Evolutionary conservation across 2,113 vertebrate species (phyloP).

Genomic region (Puntigrus tetrazona): DNA sequence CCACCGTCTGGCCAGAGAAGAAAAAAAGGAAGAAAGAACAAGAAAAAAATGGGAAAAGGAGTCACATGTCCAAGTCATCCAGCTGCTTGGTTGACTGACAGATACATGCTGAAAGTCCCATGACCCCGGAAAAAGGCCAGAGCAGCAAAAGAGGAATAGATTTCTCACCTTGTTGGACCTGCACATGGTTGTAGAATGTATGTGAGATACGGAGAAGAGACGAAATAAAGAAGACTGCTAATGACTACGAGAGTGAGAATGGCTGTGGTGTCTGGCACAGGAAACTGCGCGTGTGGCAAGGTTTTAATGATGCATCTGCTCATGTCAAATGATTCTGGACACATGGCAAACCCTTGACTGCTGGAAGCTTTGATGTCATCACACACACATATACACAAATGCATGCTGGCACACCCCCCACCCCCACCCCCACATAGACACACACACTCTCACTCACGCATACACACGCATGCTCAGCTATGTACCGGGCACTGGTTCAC

Average conservation of each 20-base stretch:
- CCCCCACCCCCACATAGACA: constrained; percentile 13
- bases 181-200: constrained; percentile 62
- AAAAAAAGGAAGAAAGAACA: constrained; percentile 7
- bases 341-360: constrained; percentile 74
- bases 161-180: constrained; percentile 50
- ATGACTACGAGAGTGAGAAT: constrained; percentile 56
- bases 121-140: constrained; percentile 48
- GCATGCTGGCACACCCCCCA: constrained; percentile 42
- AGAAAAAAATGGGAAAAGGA: not conserved
- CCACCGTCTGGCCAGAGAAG: constrained; percentile 56
- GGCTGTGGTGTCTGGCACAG: constrained; percentile 62
- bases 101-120: constrained; percentile 61
- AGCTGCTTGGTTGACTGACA: constrained; percentile 56
- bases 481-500: constrained; percentile 73
- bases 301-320: constrained; percentile 82
- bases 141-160: constrained; percentile 52
- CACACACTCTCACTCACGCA: constrained; percentile 16
- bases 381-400: constrained; percentile 46
- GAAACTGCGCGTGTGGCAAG: constrained; percentile 67
- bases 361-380: constrained; percentile 74
- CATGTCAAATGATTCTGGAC: constrained; percentile 79
- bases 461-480: constrained; percentile 51
- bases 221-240: constrained; percentile 58
- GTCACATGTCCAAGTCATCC: constrained; percentile 49
- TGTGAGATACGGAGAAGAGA: constrained; percentile 44